Evolutionary conservation across 2,113 vertebrate genomes (phyloP).

Genomic region (Telmatochromis brachygnathus): DNA sequence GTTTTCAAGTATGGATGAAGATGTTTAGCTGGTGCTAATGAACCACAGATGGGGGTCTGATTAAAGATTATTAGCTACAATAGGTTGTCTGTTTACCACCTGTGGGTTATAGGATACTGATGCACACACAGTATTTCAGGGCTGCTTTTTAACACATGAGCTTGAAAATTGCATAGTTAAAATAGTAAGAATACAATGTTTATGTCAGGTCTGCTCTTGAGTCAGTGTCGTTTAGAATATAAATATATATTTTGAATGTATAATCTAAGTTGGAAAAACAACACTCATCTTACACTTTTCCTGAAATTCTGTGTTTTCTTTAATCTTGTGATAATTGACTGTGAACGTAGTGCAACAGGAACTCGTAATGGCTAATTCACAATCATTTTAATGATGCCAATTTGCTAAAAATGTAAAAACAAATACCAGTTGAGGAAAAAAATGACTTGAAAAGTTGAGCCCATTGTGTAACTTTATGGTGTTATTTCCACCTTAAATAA

Average conservation of each 20-base stretch:
- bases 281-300: neutral
- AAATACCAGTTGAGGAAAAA: neutral
- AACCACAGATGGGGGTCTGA: neutral
- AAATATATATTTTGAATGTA: neutral
- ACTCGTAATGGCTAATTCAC: neutral
- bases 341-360: neutral
- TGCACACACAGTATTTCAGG: neutral
- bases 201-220: neutral
- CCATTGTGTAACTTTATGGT: neutral
- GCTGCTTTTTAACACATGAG: neutral
- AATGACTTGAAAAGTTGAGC: neutral
- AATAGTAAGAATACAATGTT: neutral
- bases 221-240: neutral
- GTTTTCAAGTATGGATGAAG: neutral
- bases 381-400: neutral
- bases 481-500: neutral
- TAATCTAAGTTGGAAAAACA: neutral
- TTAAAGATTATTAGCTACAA: neutral
- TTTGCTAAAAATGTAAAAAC: neutral
- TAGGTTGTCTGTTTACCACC: neutral
- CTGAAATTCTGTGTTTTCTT: neutral
- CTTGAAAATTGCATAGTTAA: neutral
- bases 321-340: neutral
- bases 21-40: neutral
- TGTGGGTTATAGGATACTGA: neutral